These are phyloP conservation scores for Pangasius mekongensis DNA, from an alignment of 2,797 vertebrate genomes.

Conservation along the genomic window DNA sequence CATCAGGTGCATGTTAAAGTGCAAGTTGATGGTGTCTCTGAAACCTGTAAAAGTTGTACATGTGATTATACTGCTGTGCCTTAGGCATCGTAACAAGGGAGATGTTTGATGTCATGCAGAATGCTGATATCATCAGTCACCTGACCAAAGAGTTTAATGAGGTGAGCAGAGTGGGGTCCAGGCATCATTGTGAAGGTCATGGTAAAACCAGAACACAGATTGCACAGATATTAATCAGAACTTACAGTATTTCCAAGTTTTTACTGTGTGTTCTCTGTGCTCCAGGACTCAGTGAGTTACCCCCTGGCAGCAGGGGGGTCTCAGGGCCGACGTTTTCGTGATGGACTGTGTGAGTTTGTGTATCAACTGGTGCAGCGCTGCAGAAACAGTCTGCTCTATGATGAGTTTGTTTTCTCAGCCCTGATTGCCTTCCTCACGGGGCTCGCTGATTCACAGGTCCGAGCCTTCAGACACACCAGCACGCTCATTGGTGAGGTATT, in stretches of 20 bases:
- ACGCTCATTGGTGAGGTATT: conserved; percentile 83
- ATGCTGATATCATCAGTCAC: conserved; percentile 84
- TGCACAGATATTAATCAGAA: background rate
- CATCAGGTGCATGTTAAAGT: background rate
- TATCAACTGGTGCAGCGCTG: conserved; percentile 74
- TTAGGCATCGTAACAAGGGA: conserved; percentile 80
- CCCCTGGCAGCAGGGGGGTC: conserved; percentile 75
- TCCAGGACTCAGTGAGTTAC: conserved; percentile 82
- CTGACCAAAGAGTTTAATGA: conserved; percentile 87
- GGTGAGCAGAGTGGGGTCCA: conserved; percentile 68
- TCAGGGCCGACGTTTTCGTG: conserved; percentile 79
- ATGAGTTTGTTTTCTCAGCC: conserved; percentile 81
- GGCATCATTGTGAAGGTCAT: background rate
- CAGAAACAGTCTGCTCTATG: conserved; percentile 78
- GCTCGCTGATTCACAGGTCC: conserved; percentile 89
- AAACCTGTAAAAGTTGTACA: background rate
- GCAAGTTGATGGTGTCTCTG: background rate
- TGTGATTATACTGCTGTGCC: conserved; percentile 10
- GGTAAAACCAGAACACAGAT: background rate
- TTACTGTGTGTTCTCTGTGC: background rate
- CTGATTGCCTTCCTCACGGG: conserved; percentile 84
- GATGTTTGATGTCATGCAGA: conserved; percentile 83
- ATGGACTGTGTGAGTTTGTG: conserved; percentile 79
- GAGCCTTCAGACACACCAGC: conserved; percentile 92
- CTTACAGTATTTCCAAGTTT: background rate